Evolutionary conservation across 53 echinoderm and acorn worm genomes (phyloP).

Genomic region (Paracentrotus lividus): DNA sequence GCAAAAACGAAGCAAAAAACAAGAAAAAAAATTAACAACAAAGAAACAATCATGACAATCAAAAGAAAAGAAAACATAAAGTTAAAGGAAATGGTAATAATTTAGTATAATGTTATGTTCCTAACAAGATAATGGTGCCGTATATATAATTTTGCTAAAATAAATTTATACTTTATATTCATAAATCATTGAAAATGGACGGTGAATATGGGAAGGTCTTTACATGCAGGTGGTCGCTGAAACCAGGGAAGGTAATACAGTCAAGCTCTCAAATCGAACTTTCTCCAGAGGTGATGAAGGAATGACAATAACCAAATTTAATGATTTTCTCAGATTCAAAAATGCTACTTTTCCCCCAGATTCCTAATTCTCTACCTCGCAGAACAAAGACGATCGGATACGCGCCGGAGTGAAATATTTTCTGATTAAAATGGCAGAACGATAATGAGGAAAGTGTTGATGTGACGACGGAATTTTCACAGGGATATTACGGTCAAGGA

Average conservation of each 20-base stretch:
- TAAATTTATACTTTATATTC: not conserved
- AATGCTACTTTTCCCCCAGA: not conserved
- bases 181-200: not conserved
- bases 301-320: not conserved
- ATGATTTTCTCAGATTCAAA: not conserved
- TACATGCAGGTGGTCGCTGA: not conserved
- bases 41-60: not conserved
- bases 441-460: conserved; percentile 12
- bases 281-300: not conserved
- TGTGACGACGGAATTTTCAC: not conserved
- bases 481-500: not conserved
- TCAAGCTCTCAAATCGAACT: not conserved
- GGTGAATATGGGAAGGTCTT: not conserved
- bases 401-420: not conserved
- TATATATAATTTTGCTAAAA: no score
- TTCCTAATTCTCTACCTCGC: not conserved
- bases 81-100: no score
- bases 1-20: not conserved
- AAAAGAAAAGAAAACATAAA: no score
- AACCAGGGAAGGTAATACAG: no score
- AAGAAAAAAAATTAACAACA: not conserved
- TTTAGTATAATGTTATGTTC: no score
- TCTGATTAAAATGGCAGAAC: conserved; percentile 35
- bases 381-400: not conserved
- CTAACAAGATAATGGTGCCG: no score